phyloP scores from a whole-genome alignment of 1,140 invertebrate species.

The Saccostrea echinata region DNA sequence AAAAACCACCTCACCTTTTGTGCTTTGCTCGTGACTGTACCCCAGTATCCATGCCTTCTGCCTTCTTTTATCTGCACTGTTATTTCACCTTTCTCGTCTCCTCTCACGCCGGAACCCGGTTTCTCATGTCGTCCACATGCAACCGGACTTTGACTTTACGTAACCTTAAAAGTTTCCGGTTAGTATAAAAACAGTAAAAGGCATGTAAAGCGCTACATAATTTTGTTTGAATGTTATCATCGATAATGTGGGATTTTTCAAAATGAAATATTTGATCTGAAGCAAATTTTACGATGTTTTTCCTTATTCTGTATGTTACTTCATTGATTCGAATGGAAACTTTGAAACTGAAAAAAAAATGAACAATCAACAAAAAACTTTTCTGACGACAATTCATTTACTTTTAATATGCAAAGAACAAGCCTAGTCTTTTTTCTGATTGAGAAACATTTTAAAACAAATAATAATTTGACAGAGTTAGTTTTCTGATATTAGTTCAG shows the following conservation, averaged over 20 bases:
- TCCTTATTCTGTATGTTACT: neutral
- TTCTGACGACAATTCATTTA: no score
- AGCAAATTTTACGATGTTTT: no score
- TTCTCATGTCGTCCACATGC: neutral
- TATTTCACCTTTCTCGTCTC: neutral
- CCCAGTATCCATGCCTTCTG: neutral
- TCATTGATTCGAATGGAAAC: neutral
- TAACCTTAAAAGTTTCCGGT: neutral
- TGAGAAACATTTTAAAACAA: no score
- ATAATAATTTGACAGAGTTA: no score
- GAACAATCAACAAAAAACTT: no score
- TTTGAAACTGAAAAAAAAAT: neutral
- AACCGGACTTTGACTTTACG: constrained; percentile 1
- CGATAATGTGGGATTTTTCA: no score
- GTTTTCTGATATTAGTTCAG: neutral
- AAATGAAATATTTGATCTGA: no score
- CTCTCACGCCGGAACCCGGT: neutral
- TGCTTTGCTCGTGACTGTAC: constrained; percentile 11
- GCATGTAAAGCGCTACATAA: no score
- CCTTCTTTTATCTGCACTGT: neutral
- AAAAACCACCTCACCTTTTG: neutral
- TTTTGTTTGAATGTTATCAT: no score
- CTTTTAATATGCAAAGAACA: no score
- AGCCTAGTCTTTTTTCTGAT: no score
- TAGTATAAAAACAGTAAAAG: neutral